Evolutionary conservation across 2,888 invertebrate species (phyloP).

Genomic region (Chrysolina oricalcia): DNA sequence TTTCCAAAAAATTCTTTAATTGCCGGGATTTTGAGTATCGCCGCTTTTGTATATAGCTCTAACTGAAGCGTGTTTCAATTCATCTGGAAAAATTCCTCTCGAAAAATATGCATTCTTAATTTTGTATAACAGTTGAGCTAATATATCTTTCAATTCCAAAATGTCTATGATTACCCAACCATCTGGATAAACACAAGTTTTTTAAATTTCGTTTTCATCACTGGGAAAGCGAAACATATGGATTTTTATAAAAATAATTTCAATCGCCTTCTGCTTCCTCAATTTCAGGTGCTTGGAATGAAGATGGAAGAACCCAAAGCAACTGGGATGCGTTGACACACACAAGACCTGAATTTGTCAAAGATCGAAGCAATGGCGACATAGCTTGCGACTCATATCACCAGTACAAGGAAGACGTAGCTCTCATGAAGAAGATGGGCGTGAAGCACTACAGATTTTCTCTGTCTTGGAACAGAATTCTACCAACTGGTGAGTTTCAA

Average conservation of each 20-base stretch:
- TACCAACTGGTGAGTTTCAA: neutral
- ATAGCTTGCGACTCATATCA: conserved; percentile 81
- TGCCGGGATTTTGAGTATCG: too few relatives aligned
- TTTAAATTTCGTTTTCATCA: too few relatives aligned
- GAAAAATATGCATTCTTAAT: too few relatives aligned
- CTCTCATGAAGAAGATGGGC: conserved; percentile 75
- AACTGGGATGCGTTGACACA: conserved; percentile 74
- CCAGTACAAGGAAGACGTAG: conserved; percentile 77
- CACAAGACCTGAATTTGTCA: conserved; percentile 70
- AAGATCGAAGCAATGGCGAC: conserved; percentile 76
- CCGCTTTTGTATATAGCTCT: too few relatives aligned
- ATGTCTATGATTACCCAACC: too few relatives aligned
- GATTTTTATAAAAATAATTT: neutral
- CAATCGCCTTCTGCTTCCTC: neutral
- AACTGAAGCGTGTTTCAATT: too few relatives aligned
- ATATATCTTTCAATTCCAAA: too few relatives aligned
- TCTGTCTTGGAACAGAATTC: conserved; percentile 13
- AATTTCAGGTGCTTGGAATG: conserved; percentile 64
- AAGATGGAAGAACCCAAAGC: conserved; percentile 68
- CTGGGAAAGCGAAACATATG: too few relatives aligned
- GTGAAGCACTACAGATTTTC: conserved; percentile 73
- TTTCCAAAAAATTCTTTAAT: too few relatives aligned
- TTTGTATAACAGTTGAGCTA: too few relatives aligned
- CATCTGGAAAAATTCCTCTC: too few relatives aligned
- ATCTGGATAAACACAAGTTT: too few relatives aligned